phyloP scores from a whole-genome alignment of 2,797 vertebrate species.

The Dryobates pubescens region DNA sequence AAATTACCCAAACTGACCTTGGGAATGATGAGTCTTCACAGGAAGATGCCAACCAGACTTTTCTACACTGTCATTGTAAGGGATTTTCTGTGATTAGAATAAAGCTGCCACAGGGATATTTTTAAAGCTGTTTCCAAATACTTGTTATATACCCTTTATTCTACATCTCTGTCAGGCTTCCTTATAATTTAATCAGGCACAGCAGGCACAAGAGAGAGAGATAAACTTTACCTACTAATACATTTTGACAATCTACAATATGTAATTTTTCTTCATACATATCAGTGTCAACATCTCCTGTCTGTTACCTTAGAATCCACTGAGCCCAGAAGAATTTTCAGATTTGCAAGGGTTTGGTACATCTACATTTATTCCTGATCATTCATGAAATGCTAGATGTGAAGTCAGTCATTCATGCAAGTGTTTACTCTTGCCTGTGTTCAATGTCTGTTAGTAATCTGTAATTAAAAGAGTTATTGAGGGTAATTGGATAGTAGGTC shows the following conservation, averaged over 20 bases:
- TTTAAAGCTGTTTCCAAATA: not conserved
- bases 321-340: not conserved
- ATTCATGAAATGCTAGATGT: not conserved
- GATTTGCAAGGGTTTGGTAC: not conserved
- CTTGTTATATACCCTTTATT: not conserved
- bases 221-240: not conserved
- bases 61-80: not conserved
- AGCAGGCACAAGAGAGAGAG: not conserved
- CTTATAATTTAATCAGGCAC: not conserved
- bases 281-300: not conserved
- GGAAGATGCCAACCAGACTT: not conserved
- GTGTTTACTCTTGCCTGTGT: not conserved
- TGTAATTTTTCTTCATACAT: not conserved
- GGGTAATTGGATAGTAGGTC: not conserved
- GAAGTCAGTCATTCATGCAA: not conserved
- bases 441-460: not conserved
- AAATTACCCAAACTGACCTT: not conserved
- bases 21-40: rapidly evolving
- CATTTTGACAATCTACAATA: not conserved
- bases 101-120: not conserved
- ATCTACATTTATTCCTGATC: not conserved
- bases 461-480: not conserved
- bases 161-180: not conserved
- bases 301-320: not conserved
- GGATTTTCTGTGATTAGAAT: not conserved